Conservation (phyloP, 2,797 vertebrate genomes). For the Xiphorhynchus erythropygius region DNA sequence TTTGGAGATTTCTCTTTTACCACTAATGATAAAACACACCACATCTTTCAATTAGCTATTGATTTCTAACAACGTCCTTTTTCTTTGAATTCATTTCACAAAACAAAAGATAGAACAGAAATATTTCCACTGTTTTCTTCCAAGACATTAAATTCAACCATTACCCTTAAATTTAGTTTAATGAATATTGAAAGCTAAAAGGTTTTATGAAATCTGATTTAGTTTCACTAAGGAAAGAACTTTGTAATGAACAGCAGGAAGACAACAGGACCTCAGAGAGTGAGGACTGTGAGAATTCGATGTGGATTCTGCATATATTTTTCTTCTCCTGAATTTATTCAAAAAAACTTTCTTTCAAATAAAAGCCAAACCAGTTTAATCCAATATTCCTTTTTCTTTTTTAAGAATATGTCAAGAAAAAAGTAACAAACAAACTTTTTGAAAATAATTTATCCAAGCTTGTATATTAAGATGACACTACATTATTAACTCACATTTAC, state of each 20-base stretch:
- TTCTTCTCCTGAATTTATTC: neutral
- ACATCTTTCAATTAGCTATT: conserved; percentile 31
- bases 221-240: neutral
- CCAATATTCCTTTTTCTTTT: neutral
- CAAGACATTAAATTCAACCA: neutral
- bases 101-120: neutral
- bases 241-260: neutral
- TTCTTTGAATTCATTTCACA: neutral
- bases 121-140: neutral
- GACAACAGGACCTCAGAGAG: neutral
- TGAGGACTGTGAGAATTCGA: neutral
- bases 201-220: neutral
- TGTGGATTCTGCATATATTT: neutral
- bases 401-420: accelerated
- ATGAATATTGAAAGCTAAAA: neutral
- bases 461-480: neutral
- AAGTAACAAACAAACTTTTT: neutral
- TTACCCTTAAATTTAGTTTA: neutral
- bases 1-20: neutral
- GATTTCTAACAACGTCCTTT: conserved; percentile 11
- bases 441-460: neutral
- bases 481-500: neutral
- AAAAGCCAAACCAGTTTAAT: neutral
- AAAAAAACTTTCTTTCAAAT: neutral
- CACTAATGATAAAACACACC: neutral